Conservation (phyloP, 2,113 vertebrate genomes). For the Bubo blakistoni region DNA sequence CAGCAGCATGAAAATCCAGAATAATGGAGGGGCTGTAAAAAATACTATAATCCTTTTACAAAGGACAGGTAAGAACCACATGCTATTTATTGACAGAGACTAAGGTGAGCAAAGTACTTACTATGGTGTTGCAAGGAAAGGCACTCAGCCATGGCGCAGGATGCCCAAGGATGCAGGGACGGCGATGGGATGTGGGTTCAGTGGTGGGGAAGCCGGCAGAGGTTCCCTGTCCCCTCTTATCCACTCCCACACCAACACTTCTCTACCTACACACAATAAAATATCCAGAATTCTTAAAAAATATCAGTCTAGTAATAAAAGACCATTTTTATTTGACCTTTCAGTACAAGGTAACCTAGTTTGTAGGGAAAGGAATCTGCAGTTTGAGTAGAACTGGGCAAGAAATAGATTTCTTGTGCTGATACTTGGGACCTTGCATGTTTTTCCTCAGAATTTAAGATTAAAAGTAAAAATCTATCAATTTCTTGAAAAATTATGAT, state of each 20-base stretch:
- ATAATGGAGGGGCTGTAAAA: neutral
- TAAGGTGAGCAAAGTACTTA: neutral
- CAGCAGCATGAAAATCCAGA: neutral
- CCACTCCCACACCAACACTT: neutral
- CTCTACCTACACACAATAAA: neutral
- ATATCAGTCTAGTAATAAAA: neutral
- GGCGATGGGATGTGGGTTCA: accelerated
- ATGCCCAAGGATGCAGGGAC: neutral
- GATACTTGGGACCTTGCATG: neutral
- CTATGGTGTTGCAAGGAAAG: accelerated
- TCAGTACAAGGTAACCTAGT: neutral
- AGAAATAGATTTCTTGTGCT: neutral
- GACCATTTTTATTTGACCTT: neutral
- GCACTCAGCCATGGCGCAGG: neutral
- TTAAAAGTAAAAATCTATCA: neutral
- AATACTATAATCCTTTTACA: neutral
- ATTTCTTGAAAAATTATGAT: neutral
- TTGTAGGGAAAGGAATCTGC: neutral
- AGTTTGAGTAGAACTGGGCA: neutral
- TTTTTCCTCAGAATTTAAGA: neutral
- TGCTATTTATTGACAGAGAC: neutral
- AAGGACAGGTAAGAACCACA: neutral
- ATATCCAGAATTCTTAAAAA: neutral
- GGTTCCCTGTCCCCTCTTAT: neutral
- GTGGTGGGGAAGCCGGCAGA: neutral